Conservation (phyloP, 2,113 vertebrate species). For the Globicephala melas region DNA sequence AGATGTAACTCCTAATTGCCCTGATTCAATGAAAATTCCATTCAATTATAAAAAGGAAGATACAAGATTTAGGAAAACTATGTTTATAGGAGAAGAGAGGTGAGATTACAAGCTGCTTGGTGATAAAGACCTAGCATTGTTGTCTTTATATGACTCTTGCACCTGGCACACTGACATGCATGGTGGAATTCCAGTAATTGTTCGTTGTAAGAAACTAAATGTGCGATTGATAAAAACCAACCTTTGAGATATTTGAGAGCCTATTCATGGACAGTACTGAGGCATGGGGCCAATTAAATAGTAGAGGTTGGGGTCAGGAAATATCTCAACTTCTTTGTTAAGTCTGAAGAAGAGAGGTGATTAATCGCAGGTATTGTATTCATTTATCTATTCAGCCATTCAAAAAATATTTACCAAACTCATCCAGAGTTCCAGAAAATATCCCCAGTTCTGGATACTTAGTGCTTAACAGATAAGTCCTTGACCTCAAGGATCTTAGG, state of each 20-base stretch:
- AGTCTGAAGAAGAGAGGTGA: not conserved
- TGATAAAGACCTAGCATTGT: not conserved
- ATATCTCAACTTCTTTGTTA: not conserved
- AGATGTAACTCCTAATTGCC: not conserved
- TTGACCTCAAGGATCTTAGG: not conserved
- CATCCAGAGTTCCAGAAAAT: not conserved
- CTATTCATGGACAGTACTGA: not conserved
- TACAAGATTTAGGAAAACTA: not conserved
- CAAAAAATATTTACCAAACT: not conserved
- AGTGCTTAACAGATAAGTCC: not conserved
- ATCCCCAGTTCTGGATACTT: not conserved
- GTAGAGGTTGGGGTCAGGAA: not conserved
- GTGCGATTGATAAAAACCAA: not conserved
- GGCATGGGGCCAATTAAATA: not conserved
- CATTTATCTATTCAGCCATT: not conserved
- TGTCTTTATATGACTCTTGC: not conserved
- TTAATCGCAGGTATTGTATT: not conserved
- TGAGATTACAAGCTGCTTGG: not conserved
- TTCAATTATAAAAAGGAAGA: not conserved
- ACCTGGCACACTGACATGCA: no score
- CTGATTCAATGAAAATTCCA: not conserved
- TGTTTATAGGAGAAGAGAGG: not conserved
- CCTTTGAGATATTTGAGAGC: not conserved
- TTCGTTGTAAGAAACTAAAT: not conserved
- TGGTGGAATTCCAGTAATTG: not conserved